Evolutionary conservation across 2,113 vertebrate genomes (phyloP).

Genomic region (Dasyurus viverrinus): DNA sequence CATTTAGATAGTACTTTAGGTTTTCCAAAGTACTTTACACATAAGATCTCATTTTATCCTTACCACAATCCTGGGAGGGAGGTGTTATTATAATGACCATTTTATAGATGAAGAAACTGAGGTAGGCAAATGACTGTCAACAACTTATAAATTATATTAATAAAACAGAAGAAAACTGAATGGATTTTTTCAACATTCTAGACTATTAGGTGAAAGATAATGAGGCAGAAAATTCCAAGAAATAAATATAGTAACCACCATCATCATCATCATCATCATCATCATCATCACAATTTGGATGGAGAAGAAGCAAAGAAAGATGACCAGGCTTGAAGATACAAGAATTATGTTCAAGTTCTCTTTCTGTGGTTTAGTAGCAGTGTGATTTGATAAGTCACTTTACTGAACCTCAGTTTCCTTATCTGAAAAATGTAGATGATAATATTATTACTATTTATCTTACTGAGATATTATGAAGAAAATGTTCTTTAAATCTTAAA

Average conservation of each 20-base stretch:
- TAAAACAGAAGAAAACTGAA: conserved; percentile 30
- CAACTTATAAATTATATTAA: conserved; percentile 20
- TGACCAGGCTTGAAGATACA: not conserved
- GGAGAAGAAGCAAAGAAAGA: not conserved
- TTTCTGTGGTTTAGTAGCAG: not conserved
- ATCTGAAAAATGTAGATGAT: not conserved
- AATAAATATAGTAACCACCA: not conserved
- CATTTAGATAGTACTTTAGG: not conserved
- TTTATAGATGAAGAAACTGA: not conserved
- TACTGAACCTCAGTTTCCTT: not conserved
- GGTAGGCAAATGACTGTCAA: not conserved
- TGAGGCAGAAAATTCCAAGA: not conserved
- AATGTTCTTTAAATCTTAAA: not conserved
- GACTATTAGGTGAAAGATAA: not conserved
- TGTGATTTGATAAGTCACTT: not conserved
- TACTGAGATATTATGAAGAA: not conserved
- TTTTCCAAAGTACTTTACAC: not conserved
- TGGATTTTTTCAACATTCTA: conserved; percentile 34
- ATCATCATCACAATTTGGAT: not conserved
- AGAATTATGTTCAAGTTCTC: not conserved
- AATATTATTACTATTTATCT: not conserved
- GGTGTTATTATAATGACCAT: not conserved
- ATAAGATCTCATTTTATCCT: not conserved
- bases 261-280: too few relatives aligned
- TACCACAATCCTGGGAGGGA: not conserved